Evolutionary conservation across 2,888 invertebrate genomes (phyloP), one percentile per base, ranked within the genome.

Genomic region (Luffia ferchaultella): DNA sequence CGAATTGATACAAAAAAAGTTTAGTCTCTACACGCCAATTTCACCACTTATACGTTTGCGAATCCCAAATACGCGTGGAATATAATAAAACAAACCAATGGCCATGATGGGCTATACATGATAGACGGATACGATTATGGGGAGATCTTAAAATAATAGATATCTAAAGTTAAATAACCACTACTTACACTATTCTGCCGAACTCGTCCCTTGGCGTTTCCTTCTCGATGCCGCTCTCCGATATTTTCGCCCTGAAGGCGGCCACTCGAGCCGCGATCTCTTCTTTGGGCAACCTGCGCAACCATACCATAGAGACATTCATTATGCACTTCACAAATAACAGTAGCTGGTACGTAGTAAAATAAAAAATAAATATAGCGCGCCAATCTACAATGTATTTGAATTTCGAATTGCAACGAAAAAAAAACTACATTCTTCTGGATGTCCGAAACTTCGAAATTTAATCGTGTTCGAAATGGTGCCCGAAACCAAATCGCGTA

Each of bases 201-300:
- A 91, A 93, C 76, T 95, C 93, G 85, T 96, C 95, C 62, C 87
- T 85, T 45, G 89, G 85, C 63, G 89, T 82, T 63, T 91, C 76
- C 65, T 80, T 84, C 43, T 79, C 78, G 76, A 58, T 86, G 67
- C 65, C 75, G 68, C 68, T 86, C 88, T 70, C 93, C 74, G 93
- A 89, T 64, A 98, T 85, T 87, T 95, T 93, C 62, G 89, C 89
- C 52, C 98, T 87, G 80, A 95, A 98, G 50, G 93, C 90, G 52
- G 92, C 89, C 57, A 98, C 94, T 67, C 96, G 95, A 63, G 88
- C 87, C 58, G 90, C 90, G 56, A 98, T 93, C 69, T 96, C 95
- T 64, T 93, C 93, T 62, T 89, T 88, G 49, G 90, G 88, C 73
- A 92, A 94, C 76, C 96, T 96, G 78, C 65, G 86, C 79, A 76